These are phyloP conservation scores for Sebastes schlegelii DNA, from an alignment of 2,113 vertebrate species.

Conservation along the genomic window DNA sequence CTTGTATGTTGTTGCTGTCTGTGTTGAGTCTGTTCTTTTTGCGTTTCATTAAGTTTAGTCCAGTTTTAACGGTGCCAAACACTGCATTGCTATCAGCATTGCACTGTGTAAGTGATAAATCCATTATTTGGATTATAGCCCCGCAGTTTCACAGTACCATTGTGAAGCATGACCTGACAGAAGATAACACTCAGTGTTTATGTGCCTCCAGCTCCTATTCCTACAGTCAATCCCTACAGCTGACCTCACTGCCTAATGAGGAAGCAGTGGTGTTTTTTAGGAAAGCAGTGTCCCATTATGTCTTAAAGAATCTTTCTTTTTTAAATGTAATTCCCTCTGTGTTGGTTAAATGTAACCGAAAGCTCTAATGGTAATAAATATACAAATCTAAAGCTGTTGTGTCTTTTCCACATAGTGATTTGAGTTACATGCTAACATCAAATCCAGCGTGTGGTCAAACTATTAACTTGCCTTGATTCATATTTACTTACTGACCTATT, in stretches of 20 bases:
- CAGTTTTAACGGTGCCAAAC: constrained; percentile 28
- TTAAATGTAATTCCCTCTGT: constrained; percentile 12
- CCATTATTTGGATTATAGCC: constrained; percentile 9
- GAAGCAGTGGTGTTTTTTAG: neutral
- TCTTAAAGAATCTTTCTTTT: constrained; percentile 12
- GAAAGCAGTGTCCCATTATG: constrained; percentile 18
- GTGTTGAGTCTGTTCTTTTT: constrained; percentile 31
- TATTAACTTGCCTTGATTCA: neutral
- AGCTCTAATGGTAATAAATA: constrained; percentile 49
- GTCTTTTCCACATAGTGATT: neutral
- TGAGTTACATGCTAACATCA: neutral
- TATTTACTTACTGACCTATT: neutral
- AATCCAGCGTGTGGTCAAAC: neutral
- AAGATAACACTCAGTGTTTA: constrained; percentile 3
- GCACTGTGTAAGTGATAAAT: constrained; percentile 4
- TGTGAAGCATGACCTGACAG: neutral
- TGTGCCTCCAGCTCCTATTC: constrained; percentile 32
- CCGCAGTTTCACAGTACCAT: neutral
- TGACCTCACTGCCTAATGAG: constrained; percentile 5
- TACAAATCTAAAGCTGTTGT: neutral
- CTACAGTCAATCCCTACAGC: neutral
- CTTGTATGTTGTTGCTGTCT: constrained; percentile 30
- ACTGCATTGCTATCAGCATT: constrained; percentile 12
- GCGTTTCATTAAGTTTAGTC: neutral
- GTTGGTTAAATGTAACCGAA: constrained; percentile 18